Percentiles rank a stretch among this genome's conserved stretches.
phyloP scores from a whole-genome alignment of 64 coral and sea anemone genomes.

The Stylophora pistillata region DNA sequence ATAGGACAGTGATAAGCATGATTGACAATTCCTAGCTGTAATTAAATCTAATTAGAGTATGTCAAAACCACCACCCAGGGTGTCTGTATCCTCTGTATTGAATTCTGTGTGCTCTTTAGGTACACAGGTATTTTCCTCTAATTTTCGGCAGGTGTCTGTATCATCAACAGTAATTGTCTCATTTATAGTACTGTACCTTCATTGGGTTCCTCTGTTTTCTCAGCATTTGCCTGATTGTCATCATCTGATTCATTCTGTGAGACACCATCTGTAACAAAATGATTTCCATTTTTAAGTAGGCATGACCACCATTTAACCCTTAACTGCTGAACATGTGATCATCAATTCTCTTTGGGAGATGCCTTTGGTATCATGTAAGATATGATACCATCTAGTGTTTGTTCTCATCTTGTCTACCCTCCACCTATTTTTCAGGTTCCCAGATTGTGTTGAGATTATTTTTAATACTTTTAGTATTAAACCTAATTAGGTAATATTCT shows the following conservation, averaged over 20 bases:
- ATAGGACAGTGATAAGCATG: no score
- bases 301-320: no score
- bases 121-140: not conserved
- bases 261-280: not conserved
- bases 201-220: not conserved
- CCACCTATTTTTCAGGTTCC: no score
- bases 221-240: not conserved
- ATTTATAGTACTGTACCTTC: not conserved
- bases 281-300: not conserved
- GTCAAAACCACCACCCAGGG: not conserved
- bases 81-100: not conserved
- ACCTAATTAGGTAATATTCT: no score
- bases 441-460: no score
- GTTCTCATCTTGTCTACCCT: no score
- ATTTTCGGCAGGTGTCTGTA: not conserved
- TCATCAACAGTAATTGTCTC: not conserved
- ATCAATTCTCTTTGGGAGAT: no score
- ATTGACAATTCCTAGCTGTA: no score
- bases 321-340: no score
- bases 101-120: not conserved
- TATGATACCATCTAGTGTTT: no score
- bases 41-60: not conserved
- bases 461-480: no score
- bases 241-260: conserved; percentile 12
- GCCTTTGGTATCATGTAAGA: no score